A percentile compares a stretch with the other conserved stretches of the same genome.
phyloP scores from a whole-genome alignment of 2,888 invertebrate species.

The Poecilobothrus nobilitatus region DNA sequence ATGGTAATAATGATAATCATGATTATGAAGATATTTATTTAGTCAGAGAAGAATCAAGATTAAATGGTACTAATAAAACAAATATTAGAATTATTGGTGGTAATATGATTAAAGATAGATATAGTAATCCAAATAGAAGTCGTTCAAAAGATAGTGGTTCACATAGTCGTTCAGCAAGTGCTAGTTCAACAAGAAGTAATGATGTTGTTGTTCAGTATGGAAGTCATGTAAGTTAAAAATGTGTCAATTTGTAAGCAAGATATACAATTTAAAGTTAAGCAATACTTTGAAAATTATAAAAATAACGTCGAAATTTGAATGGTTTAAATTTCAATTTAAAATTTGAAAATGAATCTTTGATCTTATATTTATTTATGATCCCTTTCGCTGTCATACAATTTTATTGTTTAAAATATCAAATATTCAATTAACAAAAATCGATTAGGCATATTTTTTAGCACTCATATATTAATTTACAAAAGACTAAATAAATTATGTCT shows the following conservation, averaged over 20 bases:
- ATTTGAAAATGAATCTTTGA: no score
- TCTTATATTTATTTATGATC: no score
- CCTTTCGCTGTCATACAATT: no score
- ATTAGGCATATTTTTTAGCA: no score
- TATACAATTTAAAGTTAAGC: no score
- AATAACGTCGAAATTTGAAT: no score
- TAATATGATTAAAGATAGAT: constrained; percentile 32
- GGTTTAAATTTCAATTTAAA: no score
- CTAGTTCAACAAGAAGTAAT: constrained; percentile 46
- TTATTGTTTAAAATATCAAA: no score
- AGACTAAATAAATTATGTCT: no score
- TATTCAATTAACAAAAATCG: no score
- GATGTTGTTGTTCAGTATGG: constrained; percentile 42
- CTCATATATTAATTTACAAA: no score
- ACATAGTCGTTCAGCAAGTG: constrained; percentile 63
- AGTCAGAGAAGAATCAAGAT: constrained; percentile 52
- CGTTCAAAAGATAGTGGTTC: constrained; percentile 62
- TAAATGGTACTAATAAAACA: constrained; percentile 16
- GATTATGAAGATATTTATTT: constrained; percentile 78
- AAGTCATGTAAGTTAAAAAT: constrained; percentile 36
- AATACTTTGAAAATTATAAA: constrained; percentile 6
- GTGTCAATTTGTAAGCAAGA: no score
- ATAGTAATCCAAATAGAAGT: constrained; percentile 44
- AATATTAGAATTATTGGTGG: constrained; percentile 23
- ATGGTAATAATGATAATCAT: constrained; percentile 47